phyloP scores from a whole-genome alignment of 1,140 invertebrate species.

The Elysia chlorotica region DNA sequence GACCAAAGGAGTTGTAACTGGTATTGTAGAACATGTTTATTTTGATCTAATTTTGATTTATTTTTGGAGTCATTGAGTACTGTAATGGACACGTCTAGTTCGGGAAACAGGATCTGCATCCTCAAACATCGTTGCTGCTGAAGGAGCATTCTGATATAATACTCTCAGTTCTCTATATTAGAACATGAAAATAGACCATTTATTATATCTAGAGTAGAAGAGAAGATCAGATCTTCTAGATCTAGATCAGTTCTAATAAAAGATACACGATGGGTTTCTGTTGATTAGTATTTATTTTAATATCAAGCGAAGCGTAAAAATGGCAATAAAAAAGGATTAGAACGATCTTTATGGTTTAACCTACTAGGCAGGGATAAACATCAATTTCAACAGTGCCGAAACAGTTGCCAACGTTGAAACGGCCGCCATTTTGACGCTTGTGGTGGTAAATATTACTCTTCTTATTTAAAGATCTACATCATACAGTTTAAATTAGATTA shows the following conservation, averaged over 20 bases:
- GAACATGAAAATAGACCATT: neutral
- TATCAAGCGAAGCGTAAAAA: neutral
- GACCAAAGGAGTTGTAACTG: no score
- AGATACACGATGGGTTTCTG: neutral
- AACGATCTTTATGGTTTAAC: neutral
- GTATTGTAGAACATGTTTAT: no score
- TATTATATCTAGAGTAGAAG: neutral
- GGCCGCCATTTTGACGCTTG: neutral
- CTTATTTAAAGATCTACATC: no score
- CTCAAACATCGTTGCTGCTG: no score
- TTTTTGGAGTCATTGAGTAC: no score
- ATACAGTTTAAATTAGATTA: no score
- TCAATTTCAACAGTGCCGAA: neutral
- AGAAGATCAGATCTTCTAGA: neutral
- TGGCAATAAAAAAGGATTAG: neutral
- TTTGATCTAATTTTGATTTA: no score
- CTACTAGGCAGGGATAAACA: neutral
- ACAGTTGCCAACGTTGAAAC: neutral
- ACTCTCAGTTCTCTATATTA: no score
- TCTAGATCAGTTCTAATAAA: neutral
- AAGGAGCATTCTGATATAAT: no score
- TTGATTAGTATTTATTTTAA: neutral
- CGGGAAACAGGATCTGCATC: no score
- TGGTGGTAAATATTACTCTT: no score
- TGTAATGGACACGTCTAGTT: no score